Base-by-base conservation (phyloP, 2,888 invertebrate species). In the Ochropacha duplaris region DNA sequence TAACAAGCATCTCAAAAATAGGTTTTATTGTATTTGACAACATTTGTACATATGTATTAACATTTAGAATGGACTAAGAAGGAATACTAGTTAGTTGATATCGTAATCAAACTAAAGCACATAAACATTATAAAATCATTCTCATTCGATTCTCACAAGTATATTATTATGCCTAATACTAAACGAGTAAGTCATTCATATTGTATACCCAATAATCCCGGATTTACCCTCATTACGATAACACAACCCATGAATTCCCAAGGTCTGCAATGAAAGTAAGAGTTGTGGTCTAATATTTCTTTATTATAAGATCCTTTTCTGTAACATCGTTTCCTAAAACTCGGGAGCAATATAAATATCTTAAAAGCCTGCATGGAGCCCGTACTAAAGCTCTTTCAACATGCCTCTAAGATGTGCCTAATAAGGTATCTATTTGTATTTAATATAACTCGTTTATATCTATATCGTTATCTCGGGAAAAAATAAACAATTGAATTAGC, bases 311-410 rank as follows among this genome's bases (percentile, higher is more conserved):
- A 60, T 56, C 57, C 65, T 68, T 65, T 55, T 50, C 57, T 50
- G 54, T 64, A 61, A 65, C 60, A 54, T 51, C 55, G 36, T 58
- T 51, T 51, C 26, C 28, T 16, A n/a, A 24, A 64, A 59, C 61
- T 67, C 68, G 57, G 59, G 64, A 64, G 61, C 71, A 72, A 68
- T 68, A 70, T 73, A 77, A 77, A 79, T 75, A 73, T 72, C 66
- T 71, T 74, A 72, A 77, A 72, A 75, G 69, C 64, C 63, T 65
- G 64, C 64, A 56, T 58, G 54, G 71, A 60, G 62, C 56, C 58
- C 67, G 50, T 59, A n/a, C 36, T 36, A 62, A 70, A 68, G 68
- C 68, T 68, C 61, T 67, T 58, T 62, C 60, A 57, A 55, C 55
- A 51, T 56, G 58, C 54, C 62, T 62, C 68, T 62, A 65, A 62